Evolutionary conservation across 2,113 vertebrate species (phyloP).

Genomic region (Centropus unirufus): DNA sequence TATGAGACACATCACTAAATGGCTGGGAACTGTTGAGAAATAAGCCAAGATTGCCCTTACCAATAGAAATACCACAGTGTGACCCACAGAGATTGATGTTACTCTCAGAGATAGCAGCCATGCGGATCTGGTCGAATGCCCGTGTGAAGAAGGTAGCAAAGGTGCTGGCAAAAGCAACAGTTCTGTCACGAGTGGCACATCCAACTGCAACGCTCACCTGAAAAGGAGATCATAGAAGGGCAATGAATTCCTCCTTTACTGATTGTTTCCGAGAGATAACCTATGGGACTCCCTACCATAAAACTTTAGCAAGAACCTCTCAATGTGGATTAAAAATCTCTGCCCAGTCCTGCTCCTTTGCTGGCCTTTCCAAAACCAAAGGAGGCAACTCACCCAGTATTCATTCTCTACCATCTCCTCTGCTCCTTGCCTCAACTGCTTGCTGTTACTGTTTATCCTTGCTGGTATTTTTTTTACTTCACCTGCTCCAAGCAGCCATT

Average conservation of each 20-base stretch:
- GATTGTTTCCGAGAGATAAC: not conserved
- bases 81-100: slow-evolving; percentile 94
- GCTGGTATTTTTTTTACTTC: not conserved
- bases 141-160: slow-evolving; percentile 92
- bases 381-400: not conserved
- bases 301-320: not conserved
- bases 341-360: not conserved
- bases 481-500: not conserved
- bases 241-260: not conserved
- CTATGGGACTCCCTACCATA: not conserved
- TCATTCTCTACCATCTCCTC: not conserved
- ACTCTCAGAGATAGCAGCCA: slow-evolving; percentile 94
- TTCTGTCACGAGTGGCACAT: slow-evolving; percentile 87
- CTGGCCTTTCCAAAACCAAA: not conserved
- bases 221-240: not conserved
- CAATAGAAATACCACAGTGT: slow-evolving; percentile 93
- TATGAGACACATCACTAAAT: not conserved
- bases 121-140: slow-evolving; percentile 92
- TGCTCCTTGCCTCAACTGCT: not conserved
- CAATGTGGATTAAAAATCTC: not conserved
- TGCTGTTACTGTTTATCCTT: not conserved
- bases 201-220: slow-evolving; percentile 92
- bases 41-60: slow-evolving; percentile 72
- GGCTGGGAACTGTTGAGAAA: not conserved
- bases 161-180: slow-evolving; percentile 89